Evolutionary conservation across 2,888 invertebrate genomes (phyloP), one percentile per base, ranked within the genome.

Genomic region (Saturnia pavonia): DNA sequence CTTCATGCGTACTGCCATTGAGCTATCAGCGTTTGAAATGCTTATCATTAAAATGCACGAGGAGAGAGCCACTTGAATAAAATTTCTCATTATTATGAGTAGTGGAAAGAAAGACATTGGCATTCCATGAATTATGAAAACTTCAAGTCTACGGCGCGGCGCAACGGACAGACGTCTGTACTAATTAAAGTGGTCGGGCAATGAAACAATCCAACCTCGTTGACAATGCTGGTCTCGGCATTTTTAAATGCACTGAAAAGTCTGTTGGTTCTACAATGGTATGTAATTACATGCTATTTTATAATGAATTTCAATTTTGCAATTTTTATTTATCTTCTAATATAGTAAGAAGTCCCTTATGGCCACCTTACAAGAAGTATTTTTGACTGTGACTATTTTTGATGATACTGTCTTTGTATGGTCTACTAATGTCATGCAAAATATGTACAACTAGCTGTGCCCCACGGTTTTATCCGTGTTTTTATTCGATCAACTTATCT

Each of bases 121-220:
- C 75, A 84, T 86, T 87, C 81, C 80, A 85, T 85, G 82, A 86
- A 83, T 85, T 85, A 83, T 82, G 76, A 80, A 82, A 83, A 80
- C 77, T 78, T 75, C 78, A 79, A 78, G 80, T 78, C 75, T 72
- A 73, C 71, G 72, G 74, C 74, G 76, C 70, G 73, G 74, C 74
- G 76, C 70, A 72, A 74, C 74, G 75, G 79, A 81, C 78, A 79
- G 78, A 78, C 79, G 76, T 78, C 79, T 80, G 80, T 77, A 79
- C 83, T 87, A 86, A 87, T 88, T 86, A 86, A 86, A 85, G 80
- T 77, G 80, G 79, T 78, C 74, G 69, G 74, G 74, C 45, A 40
- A 11, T 43, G 69, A 68, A 27, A 71, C 68, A 69, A 74, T 72
- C 74, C 60, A 71, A 76, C 69, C 77, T 76, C 71, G 77, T 72